Evolutionary conservation across 2,888 invertebrate species (phyloP).

Genomic region (Caenorhabditis sp.): DNA sequence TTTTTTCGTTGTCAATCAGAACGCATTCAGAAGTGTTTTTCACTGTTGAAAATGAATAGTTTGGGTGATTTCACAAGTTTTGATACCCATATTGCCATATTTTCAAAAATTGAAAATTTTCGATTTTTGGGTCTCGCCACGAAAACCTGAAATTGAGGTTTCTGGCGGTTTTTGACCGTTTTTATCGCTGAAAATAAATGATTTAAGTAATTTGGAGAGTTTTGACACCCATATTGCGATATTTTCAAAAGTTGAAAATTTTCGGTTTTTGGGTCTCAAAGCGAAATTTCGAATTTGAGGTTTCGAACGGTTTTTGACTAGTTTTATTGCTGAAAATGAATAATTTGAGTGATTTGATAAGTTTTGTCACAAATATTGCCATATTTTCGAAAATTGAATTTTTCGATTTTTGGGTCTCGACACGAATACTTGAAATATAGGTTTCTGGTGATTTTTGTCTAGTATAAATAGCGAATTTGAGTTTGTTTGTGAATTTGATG

Average conservation of each 20-base stretch:
- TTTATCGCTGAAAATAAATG: no score
- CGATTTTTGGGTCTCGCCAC: background rate
- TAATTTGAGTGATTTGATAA: background rate
- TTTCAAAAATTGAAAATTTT: background rate
- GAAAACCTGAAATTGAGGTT: background rate
- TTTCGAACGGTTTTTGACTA: no score
- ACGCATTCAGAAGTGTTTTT: background rate
- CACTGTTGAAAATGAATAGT: background rate
- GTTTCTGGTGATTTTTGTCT: background rate
- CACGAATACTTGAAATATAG: background rate
- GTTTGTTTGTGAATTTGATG: no score
- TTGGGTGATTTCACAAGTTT: background rate
- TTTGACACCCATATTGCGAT: no score
- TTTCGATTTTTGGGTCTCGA: constrained; percentile 14
- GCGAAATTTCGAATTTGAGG: background rate
- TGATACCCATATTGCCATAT: background rate
- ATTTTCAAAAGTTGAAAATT: no score
- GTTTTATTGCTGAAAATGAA: no score
- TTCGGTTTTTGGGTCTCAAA: background rate
- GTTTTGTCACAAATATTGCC: background rate
- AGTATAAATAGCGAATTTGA: background rate
- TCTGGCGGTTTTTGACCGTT: background rate
- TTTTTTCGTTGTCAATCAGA: constrained; percentile 3
- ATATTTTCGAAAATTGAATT: background rate
- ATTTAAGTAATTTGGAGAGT: no score